Percentiles rank a stretch among this genome's conserved stretches.
Evolutionary conservation across 1,140 invertebrate species (phyloP).

Genomic region (Melitaea cinxia): DNA sequence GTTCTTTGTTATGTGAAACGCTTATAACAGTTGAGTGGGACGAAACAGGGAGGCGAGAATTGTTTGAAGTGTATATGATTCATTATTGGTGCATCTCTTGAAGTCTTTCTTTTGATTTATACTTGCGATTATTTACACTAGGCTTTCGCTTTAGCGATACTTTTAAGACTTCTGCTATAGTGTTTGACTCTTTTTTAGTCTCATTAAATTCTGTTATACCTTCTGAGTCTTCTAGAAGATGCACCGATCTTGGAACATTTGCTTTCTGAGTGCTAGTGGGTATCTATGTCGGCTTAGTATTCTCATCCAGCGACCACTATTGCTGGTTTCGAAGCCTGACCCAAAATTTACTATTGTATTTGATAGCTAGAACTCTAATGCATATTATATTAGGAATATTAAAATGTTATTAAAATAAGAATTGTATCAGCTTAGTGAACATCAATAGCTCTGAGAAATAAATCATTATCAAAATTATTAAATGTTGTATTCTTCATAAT

Average conservation of each 20-base stretch:
- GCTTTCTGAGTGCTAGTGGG: slow-evolving; percentile 41
- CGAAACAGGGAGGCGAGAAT: slow-evolving; percentile 59
- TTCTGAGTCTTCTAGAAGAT: slow-evolving; percentile 7
- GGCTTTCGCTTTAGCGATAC: slow-evolving; percentile 21
- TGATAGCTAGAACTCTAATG: slow-evolving; percentile 80
- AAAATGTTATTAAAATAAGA: slow-evolving; percentile 79
- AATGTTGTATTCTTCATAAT: slow-evolving; percentile 69
- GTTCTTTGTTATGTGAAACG: slow-evolving; percentile 45
- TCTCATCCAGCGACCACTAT: slow-evolving; percentile 43
- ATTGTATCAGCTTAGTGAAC: slow-evolving; percentile 81
- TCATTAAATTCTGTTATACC: slow-evolving; percentile 17
- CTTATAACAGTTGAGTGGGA: slow-evolving; percentile 63
- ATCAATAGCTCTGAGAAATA: slow-evolving; percentile 80
- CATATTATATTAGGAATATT: slow-evolving; percentile 78
- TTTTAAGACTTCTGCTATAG: slow-evolving; percentile 9
- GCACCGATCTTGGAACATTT: slow-evolving; percentile 13
- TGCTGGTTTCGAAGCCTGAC: slow-evolving; percentile 59
- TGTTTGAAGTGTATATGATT: slow-evolving; percentile 23
- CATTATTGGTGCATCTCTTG: slow-evolving; percentile 16
- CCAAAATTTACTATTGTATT: slow-evolving; percentile 74
- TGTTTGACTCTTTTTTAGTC: slow-evolving; percentile 6
- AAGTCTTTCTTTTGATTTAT: neutral
- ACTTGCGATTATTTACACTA: slow-evolving; percentile 7
- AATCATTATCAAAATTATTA: slow-evolving; percentile 81
- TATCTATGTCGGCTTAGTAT: slow-evolving; percentile 36